Evolutionary conservation across 2,888 invertebrate species (phyloP).

Genomic region (Eurois occulta): DNA sequence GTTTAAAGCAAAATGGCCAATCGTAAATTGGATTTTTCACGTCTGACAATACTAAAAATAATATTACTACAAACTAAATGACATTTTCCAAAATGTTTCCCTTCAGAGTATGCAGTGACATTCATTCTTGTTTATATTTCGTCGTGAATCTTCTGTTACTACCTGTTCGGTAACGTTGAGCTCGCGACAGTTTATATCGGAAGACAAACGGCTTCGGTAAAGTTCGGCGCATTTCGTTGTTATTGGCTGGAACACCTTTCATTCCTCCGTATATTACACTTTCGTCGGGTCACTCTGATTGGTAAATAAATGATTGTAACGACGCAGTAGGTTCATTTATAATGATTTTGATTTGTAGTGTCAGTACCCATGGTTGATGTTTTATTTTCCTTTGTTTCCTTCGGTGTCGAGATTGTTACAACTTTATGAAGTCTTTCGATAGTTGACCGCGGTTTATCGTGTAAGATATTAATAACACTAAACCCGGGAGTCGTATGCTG

Average conservation of each 20-base stretch:
- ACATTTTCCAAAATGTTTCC: not conserved
- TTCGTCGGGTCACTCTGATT: not conserved
- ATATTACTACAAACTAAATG: not conserved
- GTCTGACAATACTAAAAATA: not conserved
- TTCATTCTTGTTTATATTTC: not conserved
- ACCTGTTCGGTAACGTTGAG: not conserved
- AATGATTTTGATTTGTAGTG: not conserved
- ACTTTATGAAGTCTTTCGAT: not conserved
- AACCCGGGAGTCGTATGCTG: no score
- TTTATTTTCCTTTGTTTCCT: not conserved
- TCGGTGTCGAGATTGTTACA: not conserved
- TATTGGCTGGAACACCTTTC: slow-evolving; percentile 17
- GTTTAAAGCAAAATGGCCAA: no score
- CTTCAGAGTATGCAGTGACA: not conserved
- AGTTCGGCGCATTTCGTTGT: slow-evolving; percentile 34
- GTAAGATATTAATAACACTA: not conserved
- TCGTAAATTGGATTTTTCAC: no score
- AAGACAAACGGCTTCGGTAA: slow-evolving; percentile 46
- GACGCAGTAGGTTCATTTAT: not conserved
- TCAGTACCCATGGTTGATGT: not conserved
- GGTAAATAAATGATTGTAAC: not conserved
- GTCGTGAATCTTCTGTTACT: not conserved
- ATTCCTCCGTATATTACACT: slow-evolving; percentile 21
- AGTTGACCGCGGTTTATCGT: not conserved
- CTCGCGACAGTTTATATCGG: slow-evolving; percentile 36